Percentiles rank a stretch among this genome's conserved stretches.
Conservation (phyloP, 2,888 invertebrate species). For the Rhimphoctona megacephalus region DNA sequence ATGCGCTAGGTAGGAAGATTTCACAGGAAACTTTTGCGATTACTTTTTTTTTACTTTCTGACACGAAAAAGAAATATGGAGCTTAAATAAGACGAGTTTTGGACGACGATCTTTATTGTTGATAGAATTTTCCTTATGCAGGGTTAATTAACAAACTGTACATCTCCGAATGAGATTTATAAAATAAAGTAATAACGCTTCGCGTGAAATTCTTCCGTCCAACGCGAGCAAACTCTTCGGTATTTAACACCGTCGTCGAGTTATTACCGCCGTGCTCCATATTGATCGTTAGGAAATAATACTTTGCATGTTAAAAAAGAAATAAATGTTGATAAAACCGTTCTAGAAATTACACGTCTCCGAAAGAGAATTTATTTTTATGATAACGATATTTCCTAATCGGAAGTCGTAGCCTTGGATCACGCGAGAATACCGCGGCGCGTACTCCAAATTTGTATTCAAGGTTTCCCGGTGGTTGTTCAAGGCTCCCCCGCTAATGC, state of each 20-base stretch:
- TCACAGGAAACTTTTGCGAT: constrained; percentile 6
- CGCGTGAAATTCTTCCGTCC: background rate
- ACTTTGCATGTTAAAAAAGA: background rate
- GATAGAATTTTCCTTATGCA: background rate
- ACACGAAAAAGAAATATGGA: background rate
- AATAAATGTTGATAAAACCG: constrained; percentile 31
- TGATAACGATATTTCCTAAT: constrained; percentile 63
- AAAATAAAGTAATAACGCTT: background rate
- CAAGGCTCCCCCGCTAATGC: constrained; percentile 71
- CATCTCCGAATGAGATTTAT: background rate
- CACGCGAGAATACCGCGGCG: constrained; percentile 65
- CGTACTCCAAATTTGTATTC: constrained; percentile 73
- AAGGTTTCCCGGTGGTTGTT: constrained; percentile 73
- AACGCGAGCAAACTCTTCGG: background rate
- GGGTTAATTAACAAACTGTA: background rate
- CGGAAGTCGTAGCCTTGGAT: constrained; percentile 67
- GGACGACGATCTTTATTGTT: background rate
- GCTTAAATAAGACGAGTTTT: background rate
- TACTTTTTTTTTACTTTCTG: background rate
- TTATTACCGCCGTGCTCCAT: background rate
- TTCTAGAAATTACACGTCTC: background rate
- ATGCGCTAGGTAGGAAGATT: background rate
- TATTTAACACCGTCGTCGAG: background rate
- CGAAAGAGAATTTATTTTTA: constrained; percentile 21
- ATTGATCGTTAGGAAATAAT: constrained; percentile 5